A percentile compares a stretch with the other conserved stretches of the same genome.
These are phyloP conservation scores for Gallinago solitaria DNA, from an alignment of 2,797 vertebrate genomes.

Conservation along the genomic window DNA sequence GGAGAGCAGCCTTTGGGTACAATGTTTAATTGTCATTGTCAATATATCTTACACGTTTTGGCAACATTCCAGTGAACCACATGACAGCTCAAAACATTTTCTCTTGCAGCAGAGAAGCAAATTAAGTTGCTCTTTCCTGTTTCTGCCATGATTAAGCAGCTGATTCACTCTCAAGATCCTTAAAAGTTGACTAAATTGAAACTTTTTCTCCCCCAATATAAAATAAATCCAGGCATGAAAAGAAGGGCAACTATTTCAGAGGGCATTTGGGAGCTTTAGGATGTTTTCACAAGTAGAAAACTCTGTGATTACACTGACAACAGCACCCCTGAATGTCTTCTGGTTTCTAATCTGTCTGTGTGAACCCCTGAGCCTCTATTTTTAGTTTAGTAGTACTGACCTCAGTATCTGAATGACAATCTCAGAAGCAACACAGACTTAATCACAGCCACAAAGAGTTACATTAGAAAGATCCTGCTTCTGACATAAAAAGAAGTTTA, in stretches of 20 bases:
- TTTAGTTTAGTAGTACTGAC: neutral
- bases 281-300: neutral
- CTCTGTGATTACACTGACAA: neutral
- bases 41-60: neutral
- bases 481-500: neutral
- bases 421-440: neutral
- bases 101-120: neutral
- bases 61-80: neutral
- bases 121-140: neutral
- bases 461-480: neutral
- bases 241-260: neutral
- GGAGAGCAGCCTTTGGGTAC: neutral
- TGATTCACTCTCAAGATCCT: neutral
- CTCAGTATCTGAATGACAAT: neutral
- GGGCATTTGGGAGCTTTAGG: neutral
- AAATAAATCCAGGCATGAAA: neutral
- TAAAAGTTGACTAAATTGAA: neutral
- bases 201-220: neutral
- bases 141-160: slow-evolving; percentile 2
- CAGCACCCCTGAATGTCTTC: neutral
- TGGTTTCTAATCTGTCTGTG: neutral
- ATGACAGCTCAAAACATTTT: neutral
- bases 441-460: neutral
- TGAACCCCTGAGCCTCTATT: neutral
- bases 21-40: neutral